A percentile compares a stretch with the other conserved stretches of the same genome.
Evolutionary conservation across 92 coral and sea anemone species (phyloP).

Genomic region (Epizoanthus rinbou): DNA sequence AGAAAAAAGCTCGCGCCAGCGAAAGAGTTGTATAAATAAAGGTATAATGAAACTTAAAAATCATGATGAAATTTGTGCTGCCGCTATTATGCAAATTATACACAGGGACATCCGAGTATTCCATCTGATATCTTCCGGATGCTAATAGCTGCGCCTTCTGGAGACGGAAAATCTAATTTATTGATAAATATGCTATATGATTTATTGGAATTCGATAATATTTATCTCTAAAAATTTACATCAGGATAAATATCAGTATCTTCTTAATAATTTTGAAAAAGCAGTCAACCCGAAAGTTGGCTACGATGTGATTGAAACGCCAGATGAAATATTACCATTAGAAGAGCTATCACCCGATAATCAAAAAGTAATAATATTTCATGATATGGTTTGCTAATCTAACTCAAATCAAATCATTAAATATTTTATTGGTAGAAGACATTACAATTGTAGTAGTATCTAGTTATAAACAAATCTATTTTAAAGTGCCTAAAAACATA

Average conservation of each 20-base stretch:
- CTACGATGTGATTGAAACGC: not conserved
- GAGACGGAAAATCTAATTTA: not conserved
- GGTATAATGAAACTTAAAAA: not conserved
- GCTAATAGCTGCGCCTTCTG: conserved; percentile 26
- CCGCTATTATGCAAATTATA: not conserved
- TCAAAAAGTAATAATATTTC: conserved; percentile 14
- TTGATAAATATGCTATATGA: too few species aligned
- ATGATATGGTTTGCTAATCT: conserved; percentile 17
- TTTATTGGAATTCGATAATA: not conserved
- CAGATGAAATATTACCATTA: not conserved
- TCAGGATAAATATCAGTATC: conserved; percentile 7
- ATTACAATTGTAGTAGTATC: not conserved
- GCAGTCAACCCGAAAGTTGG: not conserved
- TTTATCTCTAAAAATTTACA: conserved; percentile 18
- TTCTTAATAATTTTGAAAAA: not conserved
- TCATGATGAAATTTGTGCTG: not conserved
- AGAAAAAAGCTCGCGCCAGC: too few species aligned
- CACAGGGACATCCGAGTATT: conserved; percentile 10
- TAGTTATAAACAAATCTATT: not conserved
- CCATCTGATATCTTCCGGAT: conserved; percentile 13
- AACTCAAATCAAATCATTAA: conserved; percentile 6
- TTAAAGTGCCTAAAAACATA: not conserved
- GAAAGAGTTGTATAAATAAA: too few species aligned
- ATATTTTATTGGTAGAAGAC: conserved; percentile 13
- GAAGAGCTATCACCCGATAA: not conserved